Evolutionary conservation across 2,113 vertebrate species (phyloP).

Genomic region (Lathamus discolor): DNA sequence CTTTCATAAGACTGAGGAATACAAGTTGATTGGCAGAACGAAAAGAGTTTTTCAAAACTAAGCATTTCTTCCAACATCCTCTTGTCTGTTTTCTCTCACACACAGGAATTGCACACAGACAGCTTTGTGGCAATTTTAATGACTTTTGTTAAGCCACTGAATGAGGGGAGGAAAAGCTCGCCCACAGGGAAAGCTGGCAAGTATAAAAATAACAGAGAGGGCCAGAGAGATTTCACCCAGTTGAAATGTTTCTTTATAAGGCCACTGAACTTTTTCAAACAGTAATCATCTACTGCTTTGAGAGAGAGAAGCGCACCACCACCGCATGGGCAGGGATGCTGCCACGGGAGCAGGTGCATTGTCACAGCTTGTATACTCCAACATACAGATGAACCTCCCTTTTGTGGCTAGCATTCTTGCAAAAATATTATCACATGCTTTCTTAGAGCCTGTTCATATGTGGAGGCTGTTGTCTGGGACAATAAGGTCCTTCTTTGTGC

Average conservation of each 20-base stretch:
- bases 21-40: not conserved
- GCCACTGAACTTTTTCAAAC: not conserved
- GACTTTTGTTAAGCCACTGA: conserved; percentile 7
- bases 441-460: not conserved
- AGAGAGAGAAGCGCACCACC: not conserved
- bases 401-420: not conserved
- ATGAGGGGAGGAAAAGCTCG: not conserved
- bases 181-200: not conserved
- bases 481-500: not conserved
- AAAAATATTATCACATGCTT: not conserved
- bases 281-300: not conserved
- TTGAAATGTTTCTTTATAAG: conserved; percentile 1
- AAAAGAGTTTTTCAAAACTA: conserved; percentile 8
- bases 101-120: not conserved
- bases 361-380: not conserved
- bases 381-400: not conserved
- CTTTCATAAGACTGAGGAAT: conserved; percentile 23
- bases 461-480: not conserved
- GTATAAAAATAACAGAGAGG: not conserved
- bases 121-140: conserved; percentile 25
- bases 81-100: not conserved
- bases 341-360: not conserved
- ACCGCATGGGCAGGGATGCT: not conserved
- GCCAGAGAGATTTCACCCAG: not conserved
- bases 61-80: conserved; percentile 4